Evolutionary conservation across 2,888 invertebrate species (phyloP).

Genomic region (Eumerus sabulonum): DNA sequence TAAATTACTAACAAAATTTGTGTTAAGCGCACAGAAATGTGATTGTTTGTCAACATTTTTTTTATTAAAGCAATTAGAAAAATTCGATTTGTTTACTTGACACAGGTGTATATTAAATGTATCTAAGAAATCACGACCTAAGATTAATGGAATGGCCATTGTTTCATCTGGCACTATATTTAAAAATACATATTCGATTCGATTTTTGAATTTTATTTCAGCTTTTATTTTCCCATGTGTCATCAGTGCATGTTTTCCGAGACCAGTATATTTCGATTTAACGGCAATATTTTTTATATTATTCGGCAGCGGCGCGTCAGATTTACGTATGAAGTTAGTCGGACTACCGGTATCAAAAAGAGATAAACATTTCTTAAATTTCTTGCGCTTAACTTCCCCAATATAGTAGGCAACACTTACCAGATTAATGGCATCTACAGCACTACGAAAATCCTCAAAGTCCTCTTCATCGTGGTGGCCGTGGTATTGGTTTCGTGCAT

Average conservation of each 20-base stretch:
- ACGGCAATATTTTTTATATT: not conserved
- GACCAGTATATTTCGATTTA: slow-evolving; percentile 5
- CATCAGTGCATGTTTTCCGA: slow-evolving; percentile 14
- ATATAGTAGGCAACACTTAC: too few species aligned
- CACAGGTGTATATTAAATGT: slow-evolving; percentile 9
- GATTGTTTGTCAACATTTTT: not conserved
- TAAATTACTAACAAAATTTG: slow-evolving; percentile 7
- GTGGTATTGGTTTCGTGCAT: too few species aligned
- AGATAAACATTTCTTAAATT: slow-evolving; percentile 25
- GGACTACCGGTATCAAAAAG: slow-evolving; percentile 33
- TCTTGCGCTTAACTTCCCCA: slow-evolving; percentile 17
- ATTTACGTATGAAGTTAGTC: slow-evolving; percentile 31
- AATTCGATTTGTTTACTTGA: not conserved
- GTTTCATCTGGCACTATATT: slow-evolving; percentile 10
- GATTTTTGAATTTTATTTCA: slow-evolving; percentile 21
- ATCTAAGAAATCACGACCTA: slow-evolving; percentile 16
- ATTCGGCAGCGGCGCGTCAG: slow-evolving; percentile 9
- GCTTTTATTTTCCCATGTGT: slow-evolving; percentile 11
- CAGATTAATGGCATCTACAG: too few species aligned
- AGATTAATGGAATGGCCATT: slow-evolving; percentile 18
- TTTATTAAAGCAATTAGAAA: slow-evolving; percentile 5
- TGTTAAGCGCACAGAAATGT: slow-evolving; percentile 27
- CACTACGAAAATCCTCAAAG: too few species aligned
- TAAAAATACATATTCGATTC: not conserved
- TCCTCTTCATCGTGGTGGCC: too few species aligned